Conservation (phyloP, 2,888 invertebrate species). For the Malthinus flaveolus region DNA sequence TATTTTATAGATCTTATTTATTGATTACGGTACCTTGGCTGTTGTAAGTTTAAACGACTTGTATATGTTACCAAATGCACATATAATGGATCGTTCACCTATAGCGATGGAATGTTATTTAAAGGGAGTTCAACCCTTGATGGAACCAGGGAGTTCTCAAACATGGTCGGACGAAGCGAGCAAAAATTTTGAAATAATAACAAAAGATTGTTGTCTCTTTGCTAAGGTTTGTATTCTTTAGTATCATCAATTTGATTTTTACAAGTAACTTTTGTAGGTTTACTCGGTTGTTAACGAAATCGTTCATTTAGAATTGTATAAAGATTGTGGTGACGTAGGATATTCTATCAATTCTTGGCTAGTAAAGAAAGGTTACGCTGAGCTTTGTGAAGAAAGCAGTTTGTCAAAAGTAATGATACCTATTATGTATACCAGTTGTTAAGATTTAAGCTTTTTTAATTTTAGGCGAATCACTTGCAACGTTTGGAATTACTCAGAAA, state of each 20-base stretch:
- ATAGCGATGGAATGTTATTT: slow-evolving; percentile 74
- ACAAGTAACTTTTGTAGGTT: slow-evolving; percentile 46
- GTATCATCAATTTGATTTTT: neutral
- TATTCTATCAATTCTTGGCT: slow-evolving; percentile 63
- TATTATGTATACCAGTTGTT: slow-evolving; percentile 1
- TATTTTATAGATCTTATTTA: slow-evolving; percentile 65
- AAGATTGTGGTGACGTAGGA: neutral
- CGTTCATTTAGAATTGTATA: slow-evolving; percentile 67
- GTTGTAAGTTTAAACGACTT: slow-evolving; percentile 56
- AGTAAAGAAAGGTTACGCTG: slow-evolving; percentile 65
- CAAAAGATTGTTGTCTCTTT: slow-evolving; percentile 49
- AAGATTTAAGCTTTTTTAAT: neutral
- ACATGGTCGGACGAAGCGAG: slow-evolving; percentile 67
- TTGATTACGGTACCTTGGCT: slow-evolving; percentile 75
- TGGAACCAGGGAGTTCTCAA: slow-evolving; percentile 59
- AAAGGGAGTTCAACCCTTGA: slow-evolving; percentile 70
- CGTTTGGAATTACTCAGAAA: slow-evolving; percentile 27
- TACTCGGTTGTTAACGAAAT: slow-evolving; percentile 82
- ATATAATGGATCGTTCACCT: slow-evolving; percentile 54
- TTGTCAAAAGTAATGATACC: slow-evolving; percentile 66
- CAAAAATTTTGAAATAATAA: slow-evolving; percentile 54
- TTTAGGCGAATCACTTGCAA: slow-evolving; percentile 33
- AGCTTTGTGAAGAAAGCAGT: slow-evolving; percentile 73
- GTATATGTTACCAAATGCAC: slow-evolving; percentile 48
- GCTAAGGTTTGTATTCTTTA: slow-evolving; percentile 54